A percentile compares a stretch with the other conserved stretches of the same genome.
Conservation (phyloP, 2,888 invertebrate species). For the Lampropteryx suffumata region DNA sequence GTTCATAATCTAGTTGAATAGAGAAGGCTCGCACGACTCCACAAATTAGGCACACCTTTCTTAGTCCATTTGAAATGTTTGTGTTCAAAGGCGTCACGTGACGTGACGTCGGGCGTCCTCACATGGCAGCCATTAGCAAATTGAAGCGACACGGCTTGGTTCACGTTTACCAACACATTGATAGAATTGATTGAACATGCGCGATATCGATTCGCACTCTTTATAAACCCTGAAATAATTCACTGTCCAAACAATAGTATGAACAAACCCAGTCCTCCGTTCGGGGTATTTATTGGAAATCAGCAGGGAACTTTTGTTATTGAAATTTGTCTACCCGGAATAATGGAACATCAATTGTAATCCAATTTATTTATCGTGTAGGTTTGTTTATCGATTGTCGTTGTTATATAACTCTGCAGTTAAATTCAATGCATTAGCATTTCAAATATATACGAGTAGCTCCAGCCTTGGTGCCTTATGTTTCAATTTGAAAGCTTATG, state of each 20-base stretch:
- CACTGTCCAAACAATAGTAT: constrained; percentile 22
- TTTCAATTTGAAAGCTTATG: constrained; percentile 6
- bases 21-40: constrained; percentile 27
- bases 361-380: constrained; percentile 28
- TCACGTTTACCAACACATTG: constrained; percentile 32
- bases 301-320: constrained; percentile 18
- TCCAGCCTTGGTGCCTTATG: background rate
- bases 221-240: constrained; percentile 12
- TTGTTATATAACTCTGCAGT: constrained; percentile 27
- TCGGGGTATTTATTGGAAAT: background rate
- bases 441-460: constrained; percentile 13
- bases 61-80: constrained; percentile 43
- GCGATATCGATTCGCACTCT: constrained; percentile 31
- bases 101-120: constrained; percentile 44
- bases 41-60: constrained; percentile 47
- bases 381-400: constrained; percentile 26
- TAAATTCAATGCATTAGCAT: constrained; percentile 25
- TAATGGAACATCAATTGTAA: constrained; percentile 33
- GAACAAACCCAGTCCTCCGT: background rate
- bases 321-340: constrained; percentile 17
- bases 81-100: constrained; percentile 52
- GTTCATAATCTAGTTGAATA: background rate
- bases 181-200: constrained; percentile 37
- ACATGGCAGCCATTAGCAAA: constrained; percentile 64
- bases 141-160: constrained; percentile 51